phyloP scores from a whole-genome alignment of 2,888 invertebrate genomes.

The Adelognathus sp. region DNA sequence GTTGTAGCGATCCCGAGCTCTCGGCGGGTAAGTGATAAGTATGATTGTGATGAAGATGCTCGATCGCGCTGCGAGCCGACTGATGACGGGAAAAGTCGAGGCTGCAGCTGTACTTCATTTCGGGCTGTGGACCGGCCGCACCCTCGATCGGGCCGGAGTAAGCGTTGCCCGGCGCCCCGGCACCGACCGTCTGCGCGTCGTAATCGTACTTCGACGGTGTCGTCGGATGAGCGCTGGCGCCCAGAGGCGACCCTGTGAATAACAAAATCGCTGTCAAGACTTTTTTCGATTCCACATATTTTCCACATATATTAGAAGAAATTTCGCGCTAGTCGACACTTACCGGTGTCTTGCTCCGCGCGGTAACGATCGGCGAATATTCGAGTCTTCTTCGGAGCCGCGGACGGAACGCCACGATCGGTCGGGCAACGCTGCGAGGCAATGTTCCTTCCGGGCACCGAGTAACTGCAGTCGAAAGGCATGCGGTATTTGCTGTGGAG shows the following conservation, averaged over 20 bases:
- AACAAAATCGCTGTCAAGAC: neutral
- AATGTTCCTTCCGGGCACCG: constrained; percentile 78
- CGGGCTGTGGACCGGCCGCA: constrained; percentile 83
- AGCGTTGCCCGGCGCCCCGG: constrained; percentile 79
- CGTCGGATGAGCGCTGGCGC: constrained; percentile 70
- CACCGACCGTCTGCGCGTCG: constrained; percentile 74
- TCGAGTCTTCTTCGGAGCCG: constrained; percentile 95
- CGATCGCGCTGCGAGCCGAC: constrained; percentile 82
- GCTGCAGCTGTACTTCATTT: constrained; percentile 87
- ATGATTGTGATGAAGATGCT: constrained; percentile 91
- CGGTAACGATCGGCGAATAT: constrained; percentile 95
- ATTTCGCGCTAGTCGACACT: constrained; percentile 46
- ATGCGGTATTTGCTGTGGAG: constrained; percentile 85
- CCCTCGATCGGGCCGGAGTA: constrained; percentile 81
- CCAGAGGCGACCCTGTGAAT: constrained; percentile 73
- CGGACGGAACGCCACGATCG: constrained; percentile 84
- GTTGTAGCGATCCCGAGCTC: constrained; percentile 84
- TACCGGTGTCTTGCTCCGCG: constrained; percentile 83
- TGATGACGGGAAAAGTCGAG: constrained; percentile 85
- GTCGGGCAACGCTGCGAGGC: constrained; percentile 81
- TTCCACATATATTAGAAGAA: no score
- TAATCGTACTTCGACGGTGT: constrained; percentile 83
- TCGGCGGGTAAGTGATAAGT: constrained; percentile 91
- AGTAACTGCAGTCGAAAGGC: constrained; percentile 88
- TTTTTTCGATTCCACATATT: no score